phyloP scores from a whole-genome alignment of 2,113 vertebrate genomes.

The Engystomops pustulosus region DNA sequence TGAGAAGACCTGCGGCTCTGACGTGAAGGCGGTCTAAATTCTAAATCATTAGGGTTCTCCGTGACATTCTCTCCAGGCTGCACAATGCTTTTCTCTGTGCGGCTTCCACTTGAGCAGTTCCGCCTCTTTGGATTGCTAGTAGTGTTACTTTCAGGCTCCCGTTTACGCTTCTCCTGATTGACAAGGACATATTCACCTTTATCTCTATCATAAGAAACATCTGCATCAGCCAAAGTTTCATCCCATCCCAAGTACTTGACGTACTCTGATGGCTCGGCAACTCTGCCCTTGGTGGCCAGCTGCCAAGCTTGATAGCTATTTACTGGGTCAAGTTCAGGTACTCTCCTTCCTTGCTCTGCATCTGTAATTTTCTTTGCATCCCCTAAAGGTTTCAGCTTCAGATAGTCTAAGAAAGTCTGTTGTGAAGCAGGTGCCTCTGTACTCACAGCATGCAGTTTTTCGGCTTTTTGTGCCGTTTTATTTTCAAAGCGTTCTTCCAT shows the following conservation, averaged over 20 bases:
- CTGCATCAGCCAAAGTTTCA: conserved; percentile 75
- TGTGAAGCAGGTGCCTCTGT: conserved; percentile 75
- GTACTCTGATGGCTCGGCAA: conserved; percentile 84
- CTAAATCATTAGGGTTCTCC: conserved; percentile 74
- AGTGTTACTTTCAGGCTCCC: conserved; percentile 74
- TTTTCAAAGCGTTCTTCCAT: conserved; percentile 63
- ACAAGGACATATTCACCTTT: conserved; percentile 83
- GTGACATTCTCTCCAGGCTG: conserved; percentile 71
- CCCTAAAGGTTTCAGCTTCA: conserved; percentile 77
- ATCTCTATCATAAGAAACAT: conserved; percentile 85
- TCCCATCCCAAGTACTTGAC: conserved; percentile 80
- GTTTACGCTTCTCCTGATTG: conserved; percentile 84
- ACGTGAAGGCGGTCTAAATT: conserved; percentile 82
- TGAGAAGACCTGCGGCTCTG: conserved; percentile 78
- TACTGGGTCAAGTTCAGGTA: conserved; percentile 89
- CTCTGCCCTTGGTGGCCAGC: conserved; percentile 87
- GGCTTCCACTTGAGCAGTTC: conserved; percentile 66
- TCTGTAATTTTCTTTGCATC: conserved; percentile 65
- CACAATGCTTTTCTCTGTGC: conserved; percentile 65
- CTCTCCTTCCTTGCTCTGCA: conserved; percentile 77
- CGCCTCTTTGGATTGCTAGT: conserved; percentile 72
- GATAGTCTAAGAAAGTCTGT: conserved; percentile 83
- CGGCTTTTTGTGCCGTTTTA: conserved; percentile 29
- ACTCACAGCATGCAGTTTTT: conserved; percentile 62
- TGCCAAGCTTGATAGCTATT: conserved; percentile 97